phyloP scores from a whole-genome alignment of 2,888 invertebrate genomes.

The Micoletzkya japonica region DNA sequence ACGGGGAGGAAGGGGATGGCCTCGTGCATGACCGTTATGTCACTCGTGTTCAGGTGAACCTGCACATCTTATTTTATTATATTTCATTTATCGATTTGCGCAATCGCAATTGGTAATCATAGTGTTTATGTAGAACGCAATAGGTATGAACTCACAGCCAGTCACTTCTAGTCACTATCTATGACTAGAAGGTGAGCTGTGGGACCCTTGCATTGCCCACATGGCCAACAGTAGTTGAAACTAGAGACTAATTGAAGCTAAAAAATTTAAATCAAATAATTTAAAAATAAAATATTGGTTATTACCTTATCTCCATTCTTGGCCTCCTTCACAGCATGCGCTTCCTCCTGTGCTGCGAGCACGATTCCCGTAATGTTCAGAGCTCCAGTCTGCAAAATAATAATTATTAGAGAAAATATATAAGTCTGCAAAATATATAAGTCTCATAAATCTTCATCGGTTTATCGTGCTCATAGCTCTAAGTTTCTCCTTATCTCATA shows the following conservation, averaged over 20 bases:
- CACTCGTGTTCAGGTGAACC: constrained; percentile 62
- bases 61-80: constrained; percentile 11
- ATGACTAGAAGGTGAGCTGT: background rate
- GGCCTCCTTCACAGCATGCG: constrained; percentile 54
- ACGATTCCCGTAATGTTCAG: constrained; percentile 62
- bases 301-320: constrained; percentile 57
- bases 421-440: no score
- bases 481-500: no score
- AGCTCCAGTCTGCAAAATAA: constrained; percentile 12
- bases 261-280: background rate
- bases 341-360: constrained; percentile 59
- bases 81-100: no score
- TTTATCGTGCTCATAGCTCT: no score
- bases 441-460: no score
- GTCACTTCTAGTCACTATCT: no score
- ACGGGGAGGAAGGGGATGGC: constrained; percentile 89
- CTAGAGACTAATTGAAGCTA: background rate
- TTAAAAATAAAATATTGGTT: background rate
- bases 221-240: background rate
- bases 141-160: no score
- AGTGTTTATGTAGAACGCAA: no score
- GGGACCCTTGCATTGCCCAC: background rate
- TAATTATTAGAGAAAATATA: background rate
- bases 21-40: constrained; percentile 80
- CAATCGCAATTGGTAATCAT: no score